phyloP scores from a whole-genome alignment of 53 echinoderm and acorn worm species.

The Luidia sarsii region DNA sequence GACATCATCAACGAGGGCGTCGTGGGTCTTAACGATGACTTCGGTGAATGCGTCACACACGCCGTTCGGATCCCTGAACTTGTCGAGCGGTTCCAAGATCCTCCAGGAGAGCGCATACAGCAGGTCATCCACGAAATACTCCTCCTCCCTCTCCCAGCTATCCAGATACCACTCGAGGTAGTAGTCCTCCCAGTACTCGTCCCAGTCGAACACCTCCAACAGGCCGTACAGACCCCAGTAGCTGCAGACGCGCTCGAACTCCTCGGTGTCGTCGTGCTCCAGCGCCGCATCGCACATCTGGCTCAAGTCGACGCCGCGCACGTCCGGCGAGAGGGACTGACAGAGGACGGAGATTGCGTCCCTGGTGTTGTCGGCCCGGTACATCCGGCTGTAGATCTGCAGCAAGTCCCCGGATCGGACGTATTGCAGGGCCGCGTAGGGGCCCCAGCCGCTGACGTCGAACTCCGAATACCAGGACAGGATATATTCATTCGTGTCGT shows the following conservation, averaged over 20 bases:
- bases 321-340: constrained; percentile 39
- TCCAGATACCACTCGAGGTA: not conserved
- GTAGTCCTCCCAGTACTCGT: not conserved
- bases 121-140: not conserved
- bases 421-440: constrained; percentile 26
- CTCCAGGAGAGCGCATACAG: not conserved
- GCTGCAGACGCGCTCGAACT: not conserved
- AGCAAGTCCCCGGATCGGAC: constrained; percentile 24
- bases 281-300: constrained; percentile 62
- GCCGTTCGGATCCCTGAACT: not conserved
- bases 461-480: constrained; percentile 1
- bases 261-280: constrained; percentile 5
- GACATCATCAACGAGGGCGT: not conserved
- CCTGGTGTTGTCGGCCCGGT: constrained; percentile 33
- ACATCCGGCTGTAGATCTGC: constrained; percentile 54
- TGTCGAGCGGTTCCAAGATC: not conserved
- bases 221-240: constrained; percentile 26
- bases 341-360: constrained; percentile 55
- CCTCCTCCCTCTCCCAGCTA: constrained; percentile 2
- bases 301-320: constrained; percentile 24
- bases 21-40: not conserved
- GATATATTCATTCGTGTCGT: not conserved
- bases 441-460: constrained; percentile 3
- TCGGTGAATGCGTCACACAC: not conserved
- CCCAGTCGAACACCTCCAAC: constrained; percentile 6